These are phyloP conservation scores for Clunio marinus DNA, from an alignment of 2,888 invertebrate species.

Conservation along the genomic window DNA sequence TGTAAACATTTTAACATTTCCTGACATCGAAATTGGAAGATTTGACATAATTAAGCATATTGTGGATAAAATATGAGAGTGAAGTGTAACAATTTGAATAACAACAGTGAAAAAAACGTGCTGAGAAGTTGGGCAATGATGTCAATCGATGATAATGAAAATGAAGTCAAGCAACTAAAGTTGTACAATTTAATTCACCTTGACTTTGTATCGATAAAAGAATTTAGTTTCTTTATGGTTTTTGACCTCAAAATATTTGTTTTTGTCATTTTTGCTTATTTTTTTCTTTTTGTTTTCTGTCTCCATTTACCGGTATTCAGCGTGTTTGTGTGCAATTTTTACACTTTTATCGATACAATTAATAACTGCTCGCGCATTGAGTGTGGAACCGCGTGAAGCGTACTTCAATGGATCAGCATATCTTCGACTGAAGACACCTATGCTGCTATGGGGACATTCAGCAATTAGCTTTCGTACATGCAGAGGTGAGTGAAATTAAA, in stretches of 20 bases:
- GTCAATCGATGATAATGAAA: not conserved
- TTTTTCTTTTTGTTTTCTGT: too few species aligned
- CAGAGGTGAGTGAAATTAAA: conserved; percentile 56
- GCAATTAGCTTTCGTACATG: conserved; percentile 80
- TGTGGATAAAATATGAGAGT: too few species aligned
- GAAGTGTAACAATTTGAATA: too few species aligned
- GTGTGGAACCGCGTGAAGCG: conserved; percentile 66
- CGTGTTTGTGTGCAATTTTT: conserved; percentile 23
- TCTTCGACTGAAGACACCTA: conserved; percentile 65
- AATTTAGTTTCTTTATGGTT: too few species aligned
- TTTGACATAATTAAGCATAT: too few species aligned
- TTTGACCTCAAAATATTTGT: not conserved
- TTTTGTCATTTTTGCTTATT: conserved; percentile 10
- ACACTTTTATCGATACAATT: conserved; percentile 20
- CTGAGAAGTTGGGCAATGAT: not conserved
- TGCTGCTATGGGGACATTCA: conserved; percentile 73
- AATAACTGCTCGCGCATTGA: conserved; percentile 44
- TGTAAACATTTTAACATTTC: too few species aligned
- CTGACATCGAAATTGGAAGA: too few species aligned
- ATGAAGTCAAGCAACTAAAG: too few species aligned
- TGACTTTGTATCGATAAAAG: not conserved
- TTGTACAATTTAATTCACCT: too few species aligned
- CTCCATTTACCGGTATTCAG: not conserved
- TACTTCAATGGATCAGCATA: conserved; percentile 80
- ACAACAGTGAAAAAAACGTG: not conserved